A percentile compares a stretch with the other conserved stretches of the same genome.
phyloP scores from a whole-genome alignment of 1,140 invertebrate species.

The Mercenaria mercenaria region DNA sequence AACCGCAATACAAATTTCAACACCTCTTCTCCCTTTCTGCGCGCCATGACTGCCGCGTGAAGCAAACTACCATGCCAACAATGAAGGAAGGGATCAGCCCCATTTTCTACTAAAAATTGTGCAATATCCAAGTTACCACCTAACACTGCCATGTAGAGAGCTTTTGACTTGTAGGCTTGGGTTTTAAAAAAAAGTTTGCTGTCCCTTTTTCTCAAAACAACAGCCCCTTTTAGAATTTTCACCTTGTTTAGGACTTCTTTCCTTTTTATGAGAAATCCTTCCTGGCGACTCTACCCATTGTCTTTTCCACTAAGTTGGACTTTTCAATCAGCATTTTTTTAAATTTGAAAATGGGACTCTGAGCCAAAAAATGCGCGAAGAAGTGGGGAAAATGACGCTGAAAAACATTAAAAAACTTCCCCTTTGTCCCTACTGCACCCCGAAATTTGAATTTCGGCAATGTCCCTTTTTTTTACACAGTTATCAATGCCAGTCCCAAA shows the following conservation, averaged over 20 bases:
- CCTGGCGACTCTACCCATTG: not conserved
- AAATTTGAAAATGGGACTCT: slow-evolving; percentile 62
- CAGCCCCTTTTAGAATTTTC: slow-evolving; percentile 31
- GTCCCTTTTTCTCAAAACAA: slow-evolving; percentile 30
- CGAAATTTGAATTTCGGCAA: slow-evolving; percentile 52
- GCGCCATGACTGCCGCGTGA: slow-evolving; percentile 70
- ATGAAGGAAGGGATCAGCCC: slow-evolving; percentile 71
- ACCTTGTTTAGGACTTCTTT: slow-evolving; percentile 1
- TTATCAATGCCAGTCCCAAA: slow-evolving; percentile 64
- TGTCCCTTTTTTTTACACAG: not conserved
- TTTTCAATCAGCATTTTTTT: slow-evolving; percentile 67
- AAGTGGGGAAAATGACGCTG: slow-evolving; percentile 67
- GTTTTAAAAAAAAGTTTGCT: slow-evolving; percentile 41
- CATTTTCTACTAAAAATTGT: slow-evolving; percentile 73
- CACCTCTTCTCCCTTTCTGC: slow-evolving; percentile 37
- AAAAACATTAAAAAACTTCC: slow-evolving; percentile 65
- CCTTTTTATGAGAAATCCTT: not conserved
- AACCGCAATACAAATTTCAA: slow-evolving; percentile 64
- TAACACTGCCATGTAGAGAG: slow-evolving; percentile 78
- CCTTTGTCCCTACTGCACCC: slow-evolving; percentile 66
- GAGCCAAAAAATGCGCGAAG: slow-evolving; percentile 71
- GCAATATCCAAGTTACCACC: slow-evolving; percentile 75
- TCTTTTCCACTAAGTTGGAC: slow-evolving; percentile 29
- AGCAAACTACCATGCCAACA: slow-evolving; percentile 71
- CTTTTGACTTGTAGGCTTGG: slow-evolving; percentile 72